Evolutionary conservation across 2,113 vertebrate species (phyloP), one percentile per base, ranked within the genome.

Genomic region (Phycodurus eques): DNA sequence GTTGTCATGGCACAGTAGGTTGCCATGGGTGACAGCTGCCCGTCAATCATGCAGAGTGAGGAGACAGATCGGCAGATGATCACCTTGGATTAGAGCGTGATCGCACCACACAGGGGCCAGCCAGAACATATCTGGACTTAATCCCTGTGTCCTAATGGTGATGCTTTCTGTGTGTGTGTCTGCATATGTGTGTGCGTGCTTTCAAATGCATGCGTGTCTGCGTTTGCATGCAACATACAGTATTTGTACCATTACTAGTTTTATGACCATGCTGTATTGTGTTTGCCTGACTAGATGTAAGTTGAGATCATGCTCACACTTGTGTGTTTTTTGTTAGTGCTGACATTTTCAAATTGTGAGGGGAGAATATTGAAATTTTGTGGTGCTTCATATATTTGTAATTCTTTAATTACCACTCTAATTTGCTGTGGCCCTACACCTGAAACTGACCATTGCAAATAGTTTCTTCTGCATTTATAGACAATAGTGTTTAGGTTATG

Each of bases 1-100:
- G 84, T 89, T 84, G 84, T 85, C 82, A 72, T 59, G 60, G 83
- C 69, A 42, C 77, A 8, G 83, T 74, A 51, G 82, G 80, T 84
- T 72, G 88, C 86, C 84, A 61, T 49, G 80, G 85, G 87, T 86
- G 89, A 91, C 90, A 89, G 89, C 90, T 91, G 90, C 87, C 88
- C 86, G 87, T 90, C 89, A 89, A 85, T 88, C 86, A 69, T 43
- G 64, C 71, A 70, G 86, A 90, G 80, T 80, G 86, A 83, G 78
- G 86, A 79, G 87, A 80, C 86, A 86, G 84, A 90, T 83, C 78
- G 75, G 79, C 72, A 33, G 80, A 88, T 88, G 86, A 92, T 89
- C 86, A 88, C 88, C 82, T 89, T 82, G 87, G 82, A 88, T 89
- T 88, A 83, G 84, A 54, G 85, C 78, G 70, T 5, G 66, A 86